phyloP scores from a whole-genome alignment of 2,888 invertebrate species.

The Lepidonotus clava region DNA sequence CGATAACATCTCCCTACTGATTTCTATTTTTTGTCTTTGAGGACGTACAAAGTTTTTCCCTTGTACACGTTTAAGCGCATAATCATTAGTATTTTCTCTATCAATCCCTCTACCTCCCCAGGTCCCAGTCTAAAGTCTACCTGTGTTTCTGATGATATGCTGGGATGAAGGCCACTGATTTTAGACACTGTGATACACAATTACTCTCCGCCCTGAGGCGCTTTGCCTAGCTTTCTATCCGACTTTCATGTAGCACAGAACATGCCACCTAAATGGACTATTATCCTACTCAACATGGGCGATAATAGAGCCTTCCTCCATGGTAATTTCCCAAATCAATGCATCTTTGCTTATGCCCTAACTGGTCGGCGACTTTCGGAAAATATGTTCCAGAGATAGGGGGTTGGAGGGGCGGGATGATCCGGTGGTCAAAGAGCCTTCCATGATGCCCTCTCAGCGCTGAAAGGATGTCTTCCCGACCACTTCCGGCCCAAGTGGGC shows the following conservation, averaged over 20 bases:
- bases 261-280: constrained; percentile 28
- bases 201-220: background rate
- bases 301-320: constrained; percentile 9
- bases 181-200: constrained; percentile 27
- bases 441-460: background rate
- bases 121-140: too few species aligned
- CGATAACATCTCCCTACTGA: too few species aligned
- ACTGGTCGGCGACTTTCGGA: background rate
- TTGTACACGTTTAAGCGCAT: too few species aligned
- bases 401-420: background rate
- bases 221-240: background rate
- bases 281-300: background rate
- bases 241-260: constrained; percentile 2
- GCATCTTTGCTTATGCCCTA: background rate
- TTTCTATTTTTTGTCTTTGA: too few species aligned
- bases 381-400: background rate
- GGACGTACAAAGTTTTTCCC: too few species aligned
- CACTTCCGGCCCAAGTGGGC: background rate
- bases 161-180: too few species aligned
- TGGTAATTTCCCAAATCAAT: constrained; percentile 38
- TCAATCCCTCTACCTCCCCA: too few species aligned
- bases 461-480: constrained; percentile 4
- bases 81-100: too few species aligned
- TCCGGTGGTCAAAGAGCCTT: background rate
- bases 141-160: too few species aligned